Percentiles rank a stretch among this genome's conserved stretches.
Conservation (phyloP, 2,797 vertebrate species). For the Eulemur mongoz region DNA sequence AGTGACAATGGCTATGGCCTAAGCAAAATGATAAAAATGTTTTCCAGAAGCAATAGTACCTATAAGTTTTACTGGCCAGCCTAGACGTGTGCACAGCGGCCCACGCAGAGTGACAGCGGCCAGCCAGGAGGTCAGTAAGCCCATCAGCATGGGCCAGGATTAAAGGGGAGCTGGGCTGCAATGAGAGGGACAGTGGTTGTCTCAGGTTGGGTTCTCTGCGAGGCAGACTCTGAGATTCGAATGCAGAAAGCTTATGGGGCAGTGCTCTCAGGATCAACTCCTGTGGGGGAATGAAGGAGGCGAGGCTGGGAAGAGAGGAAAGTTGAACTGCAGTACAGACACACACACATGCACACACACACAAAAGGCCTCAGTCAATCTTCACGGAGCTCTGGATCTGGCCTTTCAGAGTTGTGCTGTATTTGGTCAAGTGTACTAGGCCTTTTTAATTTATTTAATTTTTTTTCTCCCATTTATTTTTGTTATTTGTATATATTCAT, state of each 20-base stretch:
- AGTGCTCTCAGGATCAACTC: not conserved
- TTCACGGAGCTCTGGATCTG: accelerated
- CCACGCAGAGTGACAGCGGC: no score
- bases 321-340: not conserved
- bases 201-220: not conserved
- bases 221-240: not conserved
- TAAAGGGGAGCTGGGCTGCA: not conserved
- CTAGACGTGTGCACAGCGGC: accelerated
- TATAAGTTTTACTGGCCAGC: not conserved
- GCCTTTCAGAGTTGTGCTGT: not conserved
- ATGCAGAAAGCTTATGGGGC: not conserved
- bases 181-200: not conserved
- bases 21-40: not conserved
- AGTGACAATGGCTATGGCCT: not conserved
- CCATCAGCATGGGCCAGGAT: not conserved
- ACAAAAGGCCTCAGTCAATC: not conserved
- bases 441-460: not conserved
- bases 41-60: not conserved
- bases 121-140: not conserved
- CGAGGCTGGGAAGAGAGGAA: not conserved
- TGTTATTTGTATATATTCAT: not conserved
- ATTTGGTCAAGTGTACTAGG: not conserved
- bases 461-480: not conserved
- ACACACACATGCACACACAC: no score
- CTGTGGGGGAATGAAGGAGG: not conserved